These are phyloP conservation scores for Pantala flavescens DNA, from an alignment of 1,140 invertebrate genomes.

Conservation along the genomic window DNA sequence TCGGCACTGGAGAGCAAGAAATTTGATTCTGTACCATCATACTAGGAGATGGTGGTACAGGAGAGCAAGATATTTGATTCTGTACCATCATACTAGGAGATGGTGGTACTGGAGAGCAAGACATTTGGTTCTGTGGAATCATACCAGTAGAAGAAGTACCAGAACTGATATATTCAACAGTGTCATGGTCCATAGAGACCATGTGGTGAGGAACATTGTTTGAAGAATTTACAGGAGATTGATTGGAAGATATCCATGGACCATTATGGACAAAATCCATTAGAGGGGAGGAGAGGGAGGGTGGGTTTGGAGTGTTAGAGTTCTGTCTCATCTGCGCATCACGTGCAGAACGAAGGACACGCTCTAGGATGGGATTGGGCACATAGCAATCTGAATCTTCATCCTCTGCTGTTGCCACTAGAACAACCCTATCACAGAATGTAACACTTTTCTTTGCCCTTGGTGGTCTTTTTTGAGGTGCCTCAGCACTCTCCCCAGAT, in stretches of 20 bases:
- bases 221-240: neutral
- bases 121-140: neutral
- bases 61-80: neutral
- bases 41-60: neutral
- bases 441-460: slow-evolving; percentile 79
- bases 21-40: neutral
- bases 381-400: slow-evolving; percentile 82
- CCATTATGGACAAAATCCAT: neutral
- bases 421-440: slow-evolving; percentile 84
- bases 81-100: neutral
- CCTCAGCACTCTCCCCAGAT: slow-evolving; percentile 18
- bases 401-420: slow-evolving; percentile 83
- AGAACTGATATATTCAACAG: neutral
- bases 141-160: neutral
- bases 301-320: neutral
- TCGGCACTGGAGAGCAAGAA: neutral
- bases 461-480: slow-evolving; percentile 23
- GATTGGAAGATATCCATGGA: neutral
- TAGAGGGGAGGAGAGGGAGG: slow-evolving; percentile 12
- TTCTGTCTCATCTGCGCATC: slow-evolving; percentile 41
- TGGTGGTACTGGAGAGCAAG: neutral
- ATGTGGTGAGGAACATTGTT: slow-evolving; percentile 4
- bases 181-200: slow-evolving; percentile 10
- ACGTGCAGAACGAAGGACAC: slow-evolving; percentile 69
- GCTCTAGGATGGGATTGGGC: slow-evolving; percentile 79